These are phyloP conservation scores for Malaclemys terrapin DNA, from an alignment of 2,113 vertebrate genomes.

Conservation along the genomic window DNA sequence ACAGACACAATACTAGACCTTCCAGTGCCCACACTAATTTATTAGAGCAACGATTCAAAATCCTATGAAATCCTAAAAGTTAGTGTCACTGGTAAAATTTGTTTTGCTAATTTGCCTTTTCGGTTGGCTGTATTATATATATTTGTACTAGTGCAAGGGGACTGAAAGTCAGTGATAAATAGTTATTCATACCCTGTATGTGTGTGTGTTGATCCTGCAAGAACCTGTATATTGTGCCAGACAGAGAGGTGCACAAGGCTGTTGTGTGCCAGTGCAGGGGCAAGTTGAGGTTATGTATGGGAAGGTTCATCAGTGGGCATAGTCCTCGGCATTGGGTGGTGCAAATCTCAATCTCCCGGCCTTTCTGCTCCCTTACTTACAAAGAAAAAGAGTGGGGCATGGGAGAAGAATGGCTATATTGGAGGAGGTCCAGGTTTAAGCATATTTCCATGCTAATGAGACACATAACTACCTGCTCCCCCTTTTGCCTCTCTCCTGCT, in stretches of 20 bases:
- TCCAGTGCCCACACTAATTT: neutral
- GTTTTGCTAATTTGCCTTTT: neutral
- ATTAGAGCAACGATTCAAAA: neutral
- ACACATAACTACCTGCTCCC: neutral
- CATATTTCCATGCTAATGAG: neutral
- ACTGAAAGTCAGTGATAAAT: neutral
- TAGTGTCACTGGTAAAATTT: neutral
- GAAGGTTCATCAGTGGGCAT: too few relatives aligned
- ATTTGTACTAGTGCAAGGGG: neutral
- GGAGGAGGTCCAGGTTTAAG: too few relatives aligned
- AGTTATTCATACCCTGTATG: neutral
- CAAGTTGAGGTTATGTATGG: too few relatives aligned
- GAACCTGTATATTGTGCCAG: neutral
- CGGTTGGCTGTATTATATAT: neutral
- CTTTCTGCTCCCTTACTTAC: too few relatives aligned
- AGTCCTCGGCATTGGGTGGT: too few relatives aligned
- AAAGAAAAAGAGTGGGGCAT: too few relatives aligned
- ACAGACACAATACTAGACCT: neutral
- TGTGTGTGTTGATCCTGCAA: neutral
- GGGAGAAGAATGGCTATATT: too few relatives aligned
- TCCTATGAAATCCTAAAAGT: neutral
- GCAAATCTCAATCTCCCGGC: too few relatives aligned
- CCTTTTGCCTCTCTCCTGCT: neutral
- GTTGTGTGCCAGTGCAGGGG: too few relatives aligned
- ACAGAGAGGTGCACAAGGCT: neutral